A percentile compares a stretch with the other conserved stretches of the same genome.
Conservation (phyloP, 35 echinoderm and acorn worm genomes). For the Lytechinus variegatus region DNA sequence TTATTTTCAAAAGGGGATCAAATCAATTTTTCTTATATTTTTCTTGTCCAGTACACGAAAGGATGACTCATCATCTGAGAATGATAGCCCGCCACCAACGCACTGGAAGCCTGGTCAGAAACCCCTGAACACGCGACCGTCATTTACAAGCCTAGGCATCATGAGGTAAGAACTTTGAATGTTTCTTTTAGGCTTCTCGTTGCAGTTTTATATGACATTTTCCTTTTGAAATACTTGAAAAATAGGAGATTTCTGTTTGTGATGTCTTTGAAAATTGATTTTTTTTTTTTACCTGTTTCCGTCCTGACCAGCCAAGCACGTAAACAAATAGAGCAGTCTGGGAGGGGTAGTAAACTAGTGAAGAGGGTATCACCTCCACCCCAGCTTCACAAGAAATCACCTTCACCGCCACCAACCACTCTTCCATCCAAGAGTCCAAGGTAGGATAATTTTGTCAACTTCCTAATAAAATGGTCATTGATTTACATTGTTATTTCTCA, state of each 20-base stretch:
- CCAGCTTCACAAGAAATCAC: constrained; percentile 20
- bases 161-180: constrained; percentile 14
- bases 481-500: too few species aligned
- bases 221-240: not conserved
- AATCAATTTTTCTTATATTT: not conserved
- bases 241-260: not conserved
- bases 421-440: not conserved
- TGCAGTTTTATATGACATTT: not conserved
- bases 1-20: not conserved
- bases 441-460: not conserved
- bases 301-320: constrained; percentile 15
- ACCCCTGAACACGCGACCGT: constrained; percentile 59
- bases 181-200: not conserved
- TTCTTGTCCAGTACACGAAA: not conserved
- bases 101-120: constrained; percentile 94
- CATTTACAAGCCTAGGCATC: constrained; percentile 13
- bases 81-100: constrained; percentile 93
- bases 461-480: not conserved
- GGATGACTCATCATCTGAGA: constrained; percentile 17
- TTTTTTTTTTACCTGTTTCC: not conserved
- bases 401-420: constrained; percentile 9
- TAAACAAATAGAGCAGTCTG: constrained; percentile 6
- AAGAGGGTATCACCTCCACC: not conserved
- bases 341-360: constrained; percentile 7
- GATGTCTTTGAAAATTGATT: not conserved